Evolutionary conservation across 2,797 vertebrate species (phyloP), one percentile per base, ranked within the genome.

Genomic region (Alouatta caraya): DNA sequence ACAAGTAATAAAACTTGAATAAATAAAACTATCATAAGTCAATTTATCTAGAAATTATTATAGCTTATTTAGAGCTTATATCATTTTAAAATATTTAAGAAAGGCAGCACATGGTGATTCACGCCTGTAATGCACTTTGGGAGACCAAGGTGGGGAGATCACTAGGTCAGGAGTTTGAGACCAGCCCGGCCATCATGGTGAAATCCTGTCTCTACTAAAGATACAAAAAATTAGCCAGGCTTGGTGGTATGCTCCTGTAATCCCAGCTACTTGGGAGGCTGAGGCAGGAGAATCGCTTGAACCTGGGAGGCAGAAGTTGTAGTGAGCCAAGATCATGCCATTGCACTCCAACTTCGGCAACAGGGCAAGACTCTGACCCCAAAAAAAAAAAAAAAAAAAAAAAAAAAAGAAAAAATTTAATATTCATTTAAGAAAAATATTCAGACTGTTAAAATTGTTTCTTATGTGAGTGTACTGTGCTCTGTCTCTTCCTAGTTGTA

Each of bases 81-180:
- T 24, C 22, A 0, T 9, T 37, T 39, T 72, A 39, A 72, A 72
- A 24, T 64, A 75, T 61, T 86, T 82, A 88, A 64, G 44, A 42
- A 67, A n/a, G 33, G 15, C 33, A 17, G 0, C 15, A 15, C 0
- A 0, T 33, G 17, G 33, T 67, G 33, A 15, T 33, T 67, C 33
- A 67, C 0, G 1, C 61, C 61, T 67, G 1, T 9, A 67, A 67
- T 67, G 61, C 61, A n/a, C 61, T 67, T n/a, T 67, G 61, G 33
- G 33, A 67, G 15, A 33, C 33, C 8, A 8, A 67, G 33, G 8
- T 8, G 8, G 61, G 33, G 7, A n/a, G 15, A 67, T 67, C 61
- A 67, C 4, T 15, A 67, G 6, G 61, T 67, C 14, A 19, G 61
- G 33, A 67, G 61, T n/a, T 67, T 3, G 33, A n/a, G 7, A n/a